These are phyloP conservation scores for Ectobius pallidus DNA, from an alignment of 2,888 invertebrate genomes.

Conservation along the genomic window DNA sequence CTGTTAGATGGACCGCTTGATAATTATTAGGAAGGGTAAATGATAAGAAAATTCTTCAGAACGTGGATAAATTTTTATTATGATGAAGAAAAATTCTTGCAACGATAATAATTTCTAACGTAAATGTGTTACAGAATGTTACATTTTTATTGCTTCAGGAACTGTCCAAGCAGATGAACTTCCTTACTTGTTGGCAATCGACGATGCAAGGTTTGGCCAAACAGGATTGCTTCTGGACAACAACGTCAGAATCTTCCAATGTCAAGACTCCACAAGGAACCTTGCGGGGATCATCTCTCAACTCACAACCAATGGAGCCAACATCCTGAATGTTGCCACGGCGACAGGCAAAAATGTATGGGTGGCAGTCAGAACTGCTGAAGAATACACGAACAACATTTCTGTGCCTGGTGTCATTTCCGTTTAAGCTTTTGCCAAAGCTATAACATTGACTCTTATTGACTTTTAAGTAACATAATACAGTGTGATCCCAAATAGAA, in stretches of 20 bases:
- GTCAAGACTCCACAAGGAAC: conserved; percentile 43
- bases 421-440: too few species aligned
- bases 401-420: conserved; percentile 35
- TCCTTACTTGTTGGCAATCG: conserved; percentile 52
- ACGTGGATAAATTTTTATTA: too few species aligned
- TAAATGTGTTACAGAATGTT: too few species aligned
- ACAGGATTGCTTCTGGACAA: conserved; percentile 51
- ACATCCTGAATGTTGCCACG: conserved; percentile 51
- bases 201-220: conserved; percentile 51
- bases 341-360: conserved; percentile 49
- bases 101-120: too few species aligned
- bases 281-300: conserved; percentile 51
- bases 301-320: conserved; percentile 48
- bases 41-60: too few species aligned
- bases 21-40: too few species aligned
- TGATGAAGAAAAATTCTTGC: too few species aligned
- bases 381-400: conserved; percentile 26
- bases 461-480: too few species aligned
- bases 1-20: too few species aligned
- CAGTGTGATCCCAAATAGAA: too few species aligned
- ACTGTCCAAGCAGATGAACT: conserved; percentile 51
- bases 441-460: too few species aligned
- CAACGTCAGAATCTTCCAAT: conserved; percentile 44
- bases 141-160: conserved; percentile 49
- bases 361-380: conserved; percentile 52